Conservation (phyloP, 2,888 invertebrate genomes). For the Hirtodrosophila confusa region DNA sequence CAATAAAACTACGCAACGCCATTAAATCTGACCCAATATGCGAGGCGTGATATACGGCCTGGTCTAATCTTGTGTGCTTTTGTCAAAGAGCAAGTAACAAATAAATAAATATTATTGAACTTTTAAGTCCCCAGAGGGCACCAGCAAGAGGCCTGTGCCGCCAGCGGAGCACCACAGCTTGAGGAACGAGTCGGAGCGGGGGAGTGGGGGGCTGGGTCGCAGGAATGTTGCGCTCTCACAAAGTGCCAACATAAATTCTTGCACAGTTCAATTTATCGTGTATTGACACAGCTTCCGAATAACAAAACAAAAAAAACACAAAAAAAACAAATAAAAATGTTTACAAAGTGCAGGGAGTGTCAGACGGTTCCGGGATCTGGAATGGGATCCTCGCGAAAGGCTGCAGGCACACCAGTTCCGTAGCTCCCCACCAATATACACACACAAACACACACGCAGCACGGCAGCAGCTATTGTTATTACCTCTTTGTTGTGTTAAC, state of each 20-base stretch:
- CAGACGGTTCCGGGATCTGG: not conserved
- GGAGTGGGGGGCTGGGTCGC: not conserved
- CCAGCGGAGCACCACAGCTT: conserved; percentile 39
- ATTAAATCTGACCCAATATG: conserved; percentile 68
- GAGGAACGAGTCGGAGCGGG: conserved; percentile 8
- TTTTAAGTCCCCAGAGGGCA: conserved; percentile 67
- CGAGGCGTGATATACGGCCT: conserved; percentile 67
- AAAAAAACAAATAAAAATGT: conserved; percentile 69
- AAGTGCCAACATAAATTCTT: conserved; percentile 74
- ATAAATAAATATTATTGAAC: conserved; percentile 79
- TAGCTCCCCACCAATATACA: conserved; percentile 6
- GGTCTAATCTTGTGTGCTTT: conserved; percentile 70
- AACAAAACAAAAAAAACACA: conserved; percentile 21
- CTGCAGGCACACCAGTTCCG: conserved; percentile 34
- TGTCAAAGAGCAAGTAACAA: conserved; percentile 75
- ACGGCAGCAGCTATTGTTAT: conserved; percentile 67
- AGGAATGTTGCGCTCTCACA: conserved; percentile 49
- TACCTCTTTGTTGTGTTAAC: conserved; percentile 78
- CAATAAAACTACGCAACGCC: conserved; percentile 62
- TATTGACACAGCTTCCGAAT: conserved; percentile 70
- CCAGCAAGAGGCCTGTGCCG: conserved; percentile 9
- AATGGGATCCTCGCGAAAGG: conserved; percentile 24
- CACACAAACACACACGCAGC: conserved; percentile 26
- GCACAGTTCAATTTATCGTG: conserved; percentile 76
- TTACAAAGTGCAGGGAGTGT: conserved; percentile 60